A percentile compares a stretch with the other conserved stretches of the same genome.
Conservation (phyloP, 2,113 vertebrate genomes). For the Caranx ignobilis region DNA sequence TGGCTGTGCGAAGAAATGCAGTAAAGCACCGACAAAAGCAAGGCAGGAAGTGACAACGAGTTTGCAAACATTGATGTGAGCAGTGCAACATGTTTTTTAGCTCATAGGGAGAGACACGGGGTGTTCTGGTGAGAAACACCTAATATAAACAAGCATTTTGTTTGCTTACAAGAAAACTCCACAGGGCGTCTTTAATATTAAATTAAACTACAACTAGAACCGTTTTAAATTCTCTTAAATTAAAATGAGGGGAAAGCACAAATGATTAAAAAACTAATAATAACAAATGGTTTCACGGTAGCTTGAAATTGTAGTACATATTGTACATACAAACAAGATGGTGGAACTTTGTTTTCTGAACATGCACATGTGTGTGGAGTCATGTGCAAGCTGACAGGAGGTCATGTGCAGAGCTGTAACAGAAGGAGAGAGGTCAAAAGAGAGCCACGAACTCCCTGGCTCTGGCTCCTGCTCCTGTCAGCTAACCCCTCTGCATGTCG, state of each 20-base stretch:
- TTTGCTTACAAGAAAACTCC: neutral
- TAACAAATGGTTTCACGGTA: neutral
- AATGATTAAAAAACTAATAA: neutral
- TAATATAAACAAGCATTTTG: neutral
- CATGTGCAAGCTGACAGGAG: conserved; percentile 9
- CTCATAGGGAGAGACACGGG: neutral
- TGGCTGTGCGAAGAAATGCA: no score
- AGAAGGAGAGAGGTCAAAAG: conserved; percentile 24
- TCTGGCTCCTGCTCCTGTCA: conserved; percentile 37
- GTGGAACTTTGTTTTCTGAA: neutral
- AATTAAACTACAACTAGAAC: neutral
- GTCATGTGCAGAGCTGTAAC: conserved; percentile 25
- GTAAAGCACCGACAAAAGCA: no score
- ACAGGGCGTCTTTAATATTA: neutral
- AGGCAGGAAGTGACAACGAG: no score
- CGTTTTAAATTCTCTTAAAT: no score
- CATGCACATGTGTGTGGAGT: neutral
- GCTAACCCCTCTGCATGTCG: neutral
- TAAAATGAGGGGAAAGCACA: neutral
- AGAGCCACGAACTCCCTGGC: conserved; percentile 8
- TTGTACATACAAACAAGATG: neutral
- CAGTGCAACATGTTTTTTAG: neutral
- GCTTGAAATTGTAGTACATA: neutral
- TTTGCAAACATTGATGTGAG: neutral
- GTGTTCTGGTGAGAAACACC: neutral